These are phyloP conservation scores for Odobenus rosmarus DNA, from an alignment of 2,113 vertebrate species.

Conservation along the genomic window DNA sequence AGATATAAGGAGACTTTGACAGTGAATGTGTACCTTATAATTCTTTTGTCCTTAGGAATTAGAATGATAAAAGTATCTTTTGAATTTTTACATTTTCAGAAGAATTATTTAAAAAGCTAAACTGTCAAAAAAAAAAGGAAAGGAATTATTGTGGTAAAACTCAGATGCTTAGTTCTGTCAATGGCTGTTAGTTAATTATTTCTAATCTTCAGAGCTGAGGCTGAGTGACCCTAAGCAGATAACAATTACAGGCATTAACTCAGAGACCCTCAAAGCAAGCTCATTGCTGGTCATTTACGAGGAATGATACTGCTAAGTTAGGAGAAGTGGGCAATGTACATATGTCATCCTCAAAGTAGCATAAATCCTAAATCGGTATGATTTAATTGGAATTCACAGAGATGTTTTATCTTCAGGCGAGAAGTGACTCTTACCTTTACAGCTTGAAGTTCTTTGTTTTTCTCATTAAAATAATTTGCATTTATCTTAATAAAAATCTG, in stretches of 20 bases:
- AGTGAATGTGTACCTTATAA: neutral
- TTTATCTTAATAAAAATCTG: neutral
- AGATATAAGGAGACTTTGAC: fast-evolving
- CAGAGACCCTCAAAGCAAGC: neutral
- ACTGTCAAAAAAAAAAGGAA: neutral
- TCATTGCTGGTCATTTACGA: neutral
- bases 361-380: neutral
- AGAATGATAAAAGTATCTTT: neutral
- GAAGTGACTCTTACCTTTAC: neutral
- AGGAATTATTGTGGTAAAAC: neutral
- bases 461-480: constrained; percentile 10
- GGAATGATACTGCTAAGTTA: neutral
- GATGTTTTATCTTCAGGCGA: neutral
- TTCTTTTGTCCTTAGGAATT: neutral
- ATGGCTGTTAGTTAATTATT: neutral
- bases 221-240: neutral
- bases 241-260: neutral
- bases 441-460: neutral
- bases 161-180: neutral
- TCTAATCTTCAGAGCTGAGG: neutral
- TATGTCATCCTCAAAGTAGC: neutral
- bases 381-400: neutral
- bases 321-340: neutral
- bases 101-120: neutral
- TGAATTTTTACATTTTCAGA: neutral